Evolutionary conservation across 2,797 vertebrate species (phyloP).

Genomic region (Novumbra hubbsi): DNA sequence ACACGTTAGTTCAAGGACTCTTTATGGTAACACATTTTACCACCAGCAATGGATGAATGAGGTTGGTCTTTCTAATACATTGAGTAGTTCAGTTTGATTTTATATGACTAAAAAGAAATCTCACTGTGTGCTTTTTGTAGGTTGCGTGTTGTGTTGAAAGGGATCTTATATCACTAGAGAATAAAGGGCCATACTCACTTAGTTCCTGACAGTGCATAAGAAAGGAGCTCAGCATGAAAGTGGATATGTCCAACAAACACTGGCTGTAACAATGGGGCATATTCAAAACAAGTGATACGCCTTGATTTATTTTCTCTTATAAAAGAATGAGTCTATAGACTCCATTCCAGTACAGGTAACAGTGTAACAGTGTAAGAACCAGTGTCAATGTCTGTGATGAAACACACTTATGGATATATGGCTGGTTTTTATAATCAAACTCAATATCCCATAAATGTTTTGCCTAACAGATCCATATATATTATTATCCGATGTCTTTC

Average conservation of each 20-base stretch:
- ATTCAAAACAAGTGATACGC: slow-evolving; percentile 44
- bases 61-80: slow-evolving; percentile 3
- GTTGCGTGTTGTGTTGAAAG: slow-evolving; percentile 42
- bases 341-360: slow-evolving; percentile 43
- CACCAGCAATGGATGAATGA: not conserved
- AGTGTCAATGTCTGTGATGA: slow-evolving; percentile 29
- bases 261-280: slow-evolving; percentile 57
- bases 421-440: not conserved
- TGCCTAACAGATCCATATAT: not conserved
- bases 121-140: slow-evolving; percentile 37
- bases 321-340: slow-evolving; percentile 34
- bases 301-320: slow-evolving; percentile 53
- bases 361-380: slow-evolving; percentile 38
- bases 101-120: slow-evolving; percentile 14
- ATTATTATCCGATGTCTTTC: not conserved
- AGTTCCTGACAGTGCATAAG: slow-evolving; percentile 37
- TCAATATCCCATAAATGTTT: not conserved
- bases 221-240: slow-evolving; percentile 66
- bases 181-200: slow-evolving; percentile 52
- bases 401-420: slow-evolving; percentile 16
- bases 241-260: slow-evolving; percentile 53
- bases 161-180: slow-evolving; percentile 54
- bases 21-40: slow-evolving; percentile 2
- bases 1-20: not conserved
- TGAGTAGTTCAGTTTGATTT: slow-evolving; percentile 14